Evolutionary conservation across 2,113 vertebrate genomes (phyloP).

Genomic region (Sapajus apella): DNA sequence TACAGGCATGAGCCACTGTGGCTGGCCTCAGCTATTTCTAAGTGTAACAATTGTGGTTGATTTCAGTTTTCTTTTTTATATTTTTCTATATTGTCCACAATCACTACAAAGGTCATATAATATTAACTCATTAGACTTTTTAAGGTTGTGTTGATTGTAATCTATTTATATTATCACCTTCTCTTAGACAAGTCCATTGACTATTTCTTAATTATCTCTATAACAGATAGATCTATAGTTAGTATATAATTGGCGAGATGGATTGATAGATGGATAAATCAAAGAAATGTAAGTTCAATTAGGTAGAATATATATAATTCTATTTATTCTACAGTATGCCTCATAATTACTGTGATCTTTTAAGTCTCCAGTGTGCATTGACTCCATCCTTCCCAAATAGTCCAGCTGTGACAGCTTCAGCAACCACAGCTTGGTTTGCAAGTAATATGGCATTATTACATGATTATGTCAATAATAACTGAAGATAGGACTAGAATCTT

Average conservation of each 20-base stretch:
- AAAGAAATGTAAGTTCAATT: background rate
- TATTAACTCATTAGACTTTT: background rate
- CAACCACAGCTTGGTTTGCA: background rate
- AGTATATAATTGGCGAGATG: background rate
- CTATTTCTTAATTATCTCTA: background rate
- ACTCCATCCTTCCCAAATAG: background rate
- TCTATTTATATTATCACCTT: background rate
- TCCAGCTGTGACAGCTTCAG: background rate
- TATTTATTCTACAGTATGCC: background rate
- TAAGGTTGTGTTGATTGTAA: background rate
- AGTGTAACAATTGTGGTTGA: background rate
- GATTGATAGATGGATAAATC: background rate
- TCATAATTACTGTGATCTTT: constrained; percentile 37
- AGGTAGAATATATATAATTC: background rate
- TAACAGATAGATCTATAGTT: background rate
- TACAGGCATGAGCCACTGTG: no score
- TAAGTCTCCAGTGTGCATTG: constrained; percentile 34
- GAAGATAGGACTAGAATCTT: constrained; percentile 1
- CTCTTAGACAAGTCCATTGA: background rate
- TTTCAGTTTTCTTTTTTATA: background rate
- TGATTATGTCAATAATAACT: background rate
- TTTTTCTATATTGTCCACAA: constrained; percentile 2
- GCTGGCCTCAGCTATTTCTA: no score
- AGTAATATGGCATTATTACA: constrained; percentile 8
- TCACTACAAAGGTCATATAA: background rate